phyloP scores from a whole-genome alignment of 2,797 vertebrate genomes.

The Clamator glandarius region DNA sequence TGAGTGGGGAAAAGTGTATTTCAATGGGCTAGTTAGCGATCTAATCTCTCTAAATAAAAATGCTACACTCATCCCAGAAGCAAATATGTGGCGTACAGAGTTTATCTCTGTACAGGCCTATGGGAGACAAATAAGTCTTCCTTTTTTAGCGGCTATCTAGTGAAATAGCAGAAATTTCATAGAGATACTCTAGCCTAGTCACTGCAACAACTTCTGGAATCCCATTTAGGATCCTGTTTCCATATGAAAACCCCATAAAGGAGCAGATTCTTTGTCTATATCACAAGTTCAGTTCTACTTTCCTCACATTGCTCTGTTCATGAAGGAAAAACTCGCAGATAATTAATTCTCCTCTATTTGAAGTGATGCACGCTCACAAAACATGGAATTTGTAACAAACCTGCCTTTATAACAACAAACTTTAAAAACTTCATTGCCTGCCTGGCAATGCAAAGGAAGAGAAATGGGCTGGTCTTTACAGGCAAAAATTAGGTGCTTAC shows the following conservation, averaged over 20 bases:
- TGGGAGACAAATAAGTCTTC: background rate
- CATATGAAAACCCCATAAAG: background rate
- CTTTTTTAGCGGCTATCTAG: background rate
- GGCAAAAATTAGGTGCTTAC: background rate
- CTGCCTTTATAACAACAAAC: background rate
- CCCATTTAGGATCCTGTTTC: background rate
- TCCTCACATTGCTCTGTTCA: background rate
- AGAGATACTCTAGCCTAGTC: background rate
- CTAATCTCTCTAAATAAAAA: background rate
- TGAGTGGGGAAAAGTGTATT: background rate
- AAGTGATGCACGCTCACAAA: background rate
- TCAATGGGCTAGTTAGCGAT: background rate
- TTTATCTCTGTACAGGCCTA: background rate
- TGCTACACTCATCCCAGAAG: background rate
- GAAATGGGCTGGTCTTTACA: background rate
- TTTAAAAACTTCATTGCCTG: background rate
- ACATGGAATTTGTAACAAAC: accelerated
- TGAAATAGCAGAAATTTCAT: background rate
- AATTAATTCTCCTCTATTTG: background rate
- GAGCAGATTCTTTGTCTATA: background rate
- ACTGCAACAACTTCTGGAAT: background rate
- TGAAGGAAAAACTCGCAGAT: background rate
- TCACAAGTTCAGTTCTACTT: background rate
- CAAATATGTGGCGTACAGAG: background rate
- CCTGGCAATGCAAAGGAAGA: background rate